Percentiles rank a stretch among this genome's conserved stretches.
Conservation (phyloP, 2,113 vertebrate genomes). For the Muntiacus reevesi region DNA sequence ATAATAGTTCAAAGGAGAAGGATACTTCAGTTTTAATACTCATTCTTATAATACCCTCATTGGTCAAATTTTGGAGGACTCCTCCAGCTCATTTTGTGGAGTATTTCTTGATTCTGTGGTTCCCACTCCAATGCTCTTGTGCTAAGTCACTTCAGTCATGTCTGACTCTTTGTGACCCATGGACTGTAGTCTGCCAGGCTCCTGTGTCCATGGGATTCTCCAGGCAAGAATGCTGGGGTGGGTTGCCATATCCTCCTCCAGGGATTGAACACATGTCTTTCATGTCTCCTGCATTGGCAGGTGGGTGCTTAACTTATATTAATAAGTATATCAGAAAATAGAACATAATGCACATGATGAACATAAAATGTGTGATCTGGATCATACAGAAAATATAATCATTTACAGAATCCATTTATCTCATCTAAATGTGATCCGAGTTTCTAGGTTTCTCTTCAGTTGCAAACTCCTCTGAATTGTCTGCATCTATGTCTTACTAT, state of each 20-base stretch:
- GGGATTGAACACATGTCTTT: neutral
- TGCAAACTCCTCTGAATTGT: neutral
- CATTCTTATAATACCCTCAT: neutral
- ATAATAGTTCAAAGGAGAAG: neutral
- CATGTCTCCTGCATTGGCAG: neutral
- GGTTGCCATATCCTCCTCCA: neutral
- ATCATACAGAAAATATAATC: neutral
- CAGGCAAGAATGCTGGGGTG: neutral
- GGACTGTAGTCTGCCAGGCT: neutral
- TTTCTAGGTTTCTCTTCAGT: neutral
- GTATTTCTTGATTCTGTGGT: neutral
- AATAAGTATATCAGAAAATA: neutral
- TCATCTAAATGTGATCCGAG: neutral
- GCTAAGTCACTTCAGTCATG: neutral
- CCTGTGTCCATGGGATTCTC: neutral
- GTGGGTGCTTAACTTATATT: neutral
- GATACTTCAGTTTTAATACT: neutral
- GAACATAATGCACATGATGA: neutral
- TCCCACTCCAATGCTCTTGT: neutral
- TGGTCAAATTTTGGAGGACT: neutral
- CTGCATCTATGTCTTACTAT: neutral
- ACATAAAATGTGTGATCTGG: neutral
- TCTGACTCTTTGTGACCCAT: neutral
- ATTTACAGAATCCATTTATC: neutral
- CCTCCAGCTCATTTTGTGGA: neutral